phyloP scores from a whole-genome alignment of 2,888 invertebrate genomes.

The Parnassius apollo region DNA sequence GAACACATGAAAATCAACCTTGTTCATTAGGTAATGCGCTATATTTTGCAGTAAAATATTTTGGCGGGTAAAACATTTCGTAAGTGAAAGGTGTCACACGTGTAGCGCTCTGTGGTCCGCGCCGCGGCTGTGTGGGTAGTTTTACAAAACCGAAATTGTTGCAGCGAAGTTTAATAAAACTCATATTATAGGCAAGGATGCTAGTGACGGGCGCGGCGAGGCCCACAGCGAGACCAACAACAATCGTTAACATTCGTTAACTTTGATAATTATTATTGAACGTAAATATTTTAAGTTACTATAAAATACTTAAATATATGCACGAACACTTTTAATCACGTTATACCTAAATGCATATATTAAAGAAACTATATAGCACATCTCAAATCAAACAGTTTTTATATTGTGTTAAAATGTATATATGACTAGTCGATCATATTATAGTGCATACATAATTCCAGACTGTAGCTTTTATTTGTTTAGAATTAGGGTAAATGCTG shows the following conservation, averaged over 20 bases:
- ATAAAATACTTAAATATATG: no score
- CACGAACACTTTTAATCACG: no score
- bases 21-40: slow-evolving; percentile 30
- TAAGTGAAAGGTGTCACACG: slow-evolving; percentile 30
- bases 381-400: no score
- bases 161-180: slow-evolving; percentile 71
- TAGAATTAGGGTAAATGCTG: no score
- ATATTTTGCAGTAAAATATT: slow-evolving; percentile 23
- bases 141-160: slow-evolving; percentile 74
- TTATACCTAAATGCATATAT: no score
- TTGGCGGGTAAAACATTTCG: slow-evolving; percentile 32
- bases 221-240: background rate
- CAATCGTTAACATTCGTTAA: background rate
- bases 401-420: no score
- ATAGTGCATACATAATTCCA: no score
- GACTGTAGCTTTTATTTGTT: no score
- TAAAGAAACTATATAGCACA: no score
- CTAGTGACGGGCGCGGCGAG: slow-evolving; percentile 59
- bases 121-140: slow-evolving; percentile 68
- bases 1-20: slow-evolving; percentile 36
- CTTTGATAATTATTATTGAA: no score
- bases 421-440: no score
- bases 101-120: slow-evolving; percentile 49
- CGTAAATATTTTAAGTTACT: no score
- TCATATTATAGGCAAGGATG: slow-evolving; percentile 68